Conservation (phyloP, 2,888 invertebrate species). For the Boloria selene region DNA sequence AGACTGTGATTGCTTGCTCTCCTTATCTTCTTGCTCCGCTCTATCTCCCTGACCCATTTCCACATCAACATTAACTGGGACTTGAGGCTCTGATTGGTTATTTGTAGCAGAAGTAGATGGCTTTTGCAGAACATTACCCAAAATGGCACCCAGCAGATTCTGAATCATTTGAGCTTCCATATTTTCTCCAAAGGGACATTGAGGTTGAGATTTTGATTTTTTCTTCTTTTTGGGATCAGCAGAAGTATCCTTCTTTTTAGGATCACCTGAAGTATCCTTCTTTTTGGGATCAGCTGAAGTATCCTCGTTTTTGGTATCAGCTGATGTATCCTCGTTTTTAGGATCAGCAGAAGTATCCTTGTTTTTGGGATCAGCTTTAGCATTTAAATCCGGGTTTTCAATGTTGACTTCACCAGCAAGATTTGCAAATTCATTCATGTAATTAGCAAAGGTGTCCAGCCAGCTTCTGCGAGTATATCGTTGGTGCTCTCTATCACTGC, state of each 20-base stretch:
- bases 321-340: not conserved
- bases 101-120: constrained; percentile 35
- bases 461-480: constrained; percentile 61
- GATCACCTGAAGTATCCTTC: too few species aligned
- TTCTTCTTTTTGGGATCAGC: not conserved
- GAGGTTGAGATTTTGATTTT: constrained; percentile 20
- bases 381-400: constrained; percentile 27
- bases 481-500: constrained; percentile 47
- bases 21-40: constrained; percentile 11
- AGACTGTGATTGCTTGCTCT: constrained; percentile 32
- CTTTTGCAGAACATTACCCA: constrained; percentile 34
- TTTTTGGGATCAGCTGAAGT: too few species aligned
- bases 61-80: constrained; percentile 40
- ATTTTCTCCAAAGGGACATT: constrained; percentile 39
- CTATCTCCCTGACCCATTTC: constrained; percentile 52
- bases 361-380: constrained; percentile 34
- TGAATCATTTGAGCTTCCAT: constrained; percentile 44
- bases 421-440: constrained; percentile 80
- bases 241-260: constrained; percentile 37
- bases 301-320: constrained; percentile 33
- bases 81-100: constrained; percentile 25
- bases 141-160: constrained; percentile 42
- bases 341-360: not conserved
- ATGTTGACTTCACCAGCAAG: constrained; percentile 68
- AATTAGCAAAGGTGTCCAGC: constrained; percentile 74